phyloP scores from a whole-genome alignment of 92 coral and sea anemone genomes.

The Micromussa lordhowensis region DNA sequence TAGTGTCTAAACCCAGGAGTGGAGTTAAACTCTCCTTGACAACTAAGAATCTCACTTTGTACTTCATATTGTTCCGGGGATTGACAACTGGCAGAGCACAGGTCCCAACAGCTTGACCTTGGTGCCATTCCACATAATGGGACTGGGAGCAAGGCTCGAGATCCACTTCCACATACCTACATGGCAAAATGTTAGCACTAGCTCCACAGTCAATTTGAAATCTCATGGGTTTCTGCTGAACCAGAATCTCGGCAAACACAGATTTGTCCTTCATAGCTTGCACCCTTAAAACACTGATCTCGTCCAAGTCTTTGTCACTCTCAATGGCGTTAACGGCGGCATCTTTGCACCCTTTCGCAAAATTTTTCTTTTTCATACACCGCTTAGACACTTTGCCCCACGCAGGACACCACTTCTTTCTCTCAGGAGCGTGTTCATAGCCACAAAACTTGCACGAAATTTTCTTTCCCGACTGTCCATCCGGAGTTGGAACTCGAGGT shows the following conservation, averaged over 20 bases:
- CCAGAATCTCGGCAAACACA: slow-evolving; percentile 6
- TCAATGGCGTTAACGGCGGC: background rate
- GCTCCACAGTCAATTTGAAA: slow-evolving; percentile 7
- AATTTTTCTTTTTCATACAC: no score
- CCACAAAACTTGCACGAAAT: slow-evolving; percentile 22
- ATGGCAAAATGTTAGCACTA: no score
- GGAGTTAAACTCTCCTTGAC: no score
- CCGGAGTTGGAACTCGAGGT: background rate
- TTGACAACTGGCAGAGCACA: slow-evolving; percentile 31
- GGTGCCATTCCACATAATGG: slow-evolving; percentile 48
- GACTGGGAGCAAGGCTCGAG: slow-evolving; percentile 29
- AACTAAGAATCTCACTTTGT: no score
- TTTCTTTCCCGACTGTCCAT: background rate
- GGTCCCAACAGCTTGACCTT: slow-evolving; percentile 36
- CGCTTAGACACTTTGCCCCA: no score
- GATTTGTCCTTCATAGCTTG: slow-evolving; percentile 14
- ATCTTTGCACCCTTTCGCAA: slow-evolving; percentile 6
- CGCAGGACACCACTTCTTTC: no score
- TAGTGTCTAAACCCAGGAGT: no score
- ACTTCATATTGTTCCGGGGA: no score
- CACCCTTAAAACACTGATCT: background rate
- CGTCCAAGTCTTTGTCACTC: background rate
- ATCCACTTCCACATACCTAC: slow-evolving; percentile 1
- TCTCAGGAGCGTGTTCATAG: slow-evolving; percentile 28
- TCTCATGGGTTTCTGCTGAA: background rate